phyloP scores from a whole-genome alignment of 2,888 invertebrate species.

The Mythimna ferrago region DNA sequence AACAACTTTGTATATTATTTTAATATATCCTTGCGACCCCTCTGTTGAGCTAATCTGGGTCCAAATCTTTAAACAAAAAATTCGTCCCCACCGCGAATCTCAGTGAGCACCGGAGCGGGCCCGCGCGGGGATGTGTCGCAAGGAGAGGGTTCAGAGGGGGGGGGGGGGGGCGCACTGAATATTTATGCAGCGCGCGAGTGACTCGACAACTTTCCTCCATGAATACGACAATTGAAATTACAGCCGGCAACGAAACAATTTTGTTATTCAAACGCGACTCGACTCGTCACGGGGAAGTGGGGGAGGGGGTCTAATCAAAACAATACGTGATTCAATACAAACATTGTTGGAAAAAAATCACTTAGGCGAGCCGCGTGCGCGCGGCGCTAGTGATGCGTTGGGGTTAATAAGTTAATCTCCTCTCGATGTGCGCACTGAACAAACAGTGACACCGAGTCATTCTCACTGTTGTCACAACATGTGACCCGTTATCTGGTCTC shows the following conservation, averaged over 20 bases:
- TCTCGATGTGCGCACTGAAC: not conserved
- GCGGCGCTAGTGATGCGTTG: slow-evolving; percentile 1
- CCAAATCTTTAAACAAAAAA: slow-evolving; percentile 57
- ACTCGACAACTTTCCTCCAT: slow-evolving; percentile 69
- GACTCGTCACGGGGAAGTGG: not conserved
- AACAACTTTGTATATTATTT: not conserved
- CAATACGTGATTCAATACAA: slow-evolving; percentile 67
- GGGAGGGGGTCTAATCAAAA: slow-evolving; percentile 47
- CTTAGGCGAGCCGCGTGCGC: not conserved
- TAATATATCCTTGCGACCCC: slow-evolving; percentile 12
- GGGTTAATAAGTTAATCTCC: slow-evolving; percentile 26
- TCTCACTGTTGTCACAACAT: not conserved
- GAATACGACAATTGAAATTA: slow-evolving; percentile 77
- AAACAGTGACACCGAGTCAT: not conserved
- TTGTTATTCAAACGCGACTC: slow-evolving; percentile 63
- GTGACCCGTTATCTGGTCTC: not conserved
- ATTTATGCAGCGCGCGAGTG: slow-evolving; percentile 68
- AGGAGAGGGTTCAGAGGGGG: not conserved
- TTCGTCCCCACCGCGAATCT: slow-evolving; percentile 54
- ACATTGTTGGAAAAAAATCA: slow-evolving; percentile 53
- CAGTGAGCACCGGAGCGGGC: slow-evolving; percentile 15
- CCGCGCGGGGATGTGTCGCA: not conserved
- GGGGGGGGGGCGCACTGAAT: slow-evolving; percentile 60
- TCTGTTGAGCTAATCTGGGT: slow-evolving; percentile 45
- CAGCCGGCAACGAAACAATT: slow-evolving; percentile 64